Evolutionary conservation across 2,797 vertebrate genomes (phyloP).

Genomic region (Pyrrhura leucotis): DNA sequence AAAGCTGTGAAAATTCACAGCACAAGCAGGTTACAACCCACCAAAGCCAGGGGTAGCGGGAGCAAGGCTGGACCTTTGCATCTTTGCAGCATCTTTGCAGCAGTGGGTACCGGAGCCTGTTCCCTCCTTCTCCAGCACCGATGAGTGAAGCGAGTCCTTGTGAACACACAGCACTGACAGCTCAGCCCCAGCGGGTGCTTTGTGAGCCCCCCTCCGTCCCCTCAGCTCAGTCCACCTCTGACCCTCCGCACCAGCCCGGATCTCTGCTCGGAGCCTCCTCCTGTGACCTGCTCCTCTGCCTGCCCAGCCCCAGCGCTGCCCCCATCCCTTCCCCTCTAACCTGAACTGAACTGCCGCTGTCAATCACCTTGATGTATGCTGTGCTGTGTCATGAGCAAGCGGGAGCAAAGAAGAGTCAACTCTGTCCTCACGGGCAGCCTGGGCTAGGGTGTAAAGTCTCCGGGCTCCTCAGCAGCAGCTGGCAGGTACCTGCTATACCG

Average conservation of each 20-base stretch:
- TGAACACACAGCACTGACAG: not conserved
- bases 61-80: not conserved
- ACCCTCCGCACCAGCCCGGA: not conserved
- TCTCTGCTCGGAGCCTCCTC: not conserved
- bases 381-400: not conserved
- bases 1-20: not conserved
- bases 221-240: not conserved
- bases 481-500: not conserved
- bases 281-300: not conserved
- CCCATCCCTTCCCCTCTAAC: not conserved
- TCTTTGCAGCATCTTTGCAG: not conserved
- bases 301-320: not conserved
- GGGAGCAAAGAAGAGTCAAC: not conserved
- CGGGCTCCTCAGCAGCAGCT: not conserved
- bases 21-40: not conserved
- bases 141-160: not conserved
- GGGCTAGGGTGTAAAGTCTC: not conserved
- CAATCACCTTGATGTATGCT: not conserved
- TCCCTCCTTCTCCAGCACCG: not conserved
- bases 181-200: not conserved
- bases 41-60: not conserved
- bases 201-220: not conserved
- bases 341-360: not conserved
- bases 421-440: not conserved
- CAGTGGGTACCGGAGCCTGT: not conserved